Base-by-base conservation (phyloP, 2,888 invertebrate genomes). In the Tenthredo notha region DNA sequence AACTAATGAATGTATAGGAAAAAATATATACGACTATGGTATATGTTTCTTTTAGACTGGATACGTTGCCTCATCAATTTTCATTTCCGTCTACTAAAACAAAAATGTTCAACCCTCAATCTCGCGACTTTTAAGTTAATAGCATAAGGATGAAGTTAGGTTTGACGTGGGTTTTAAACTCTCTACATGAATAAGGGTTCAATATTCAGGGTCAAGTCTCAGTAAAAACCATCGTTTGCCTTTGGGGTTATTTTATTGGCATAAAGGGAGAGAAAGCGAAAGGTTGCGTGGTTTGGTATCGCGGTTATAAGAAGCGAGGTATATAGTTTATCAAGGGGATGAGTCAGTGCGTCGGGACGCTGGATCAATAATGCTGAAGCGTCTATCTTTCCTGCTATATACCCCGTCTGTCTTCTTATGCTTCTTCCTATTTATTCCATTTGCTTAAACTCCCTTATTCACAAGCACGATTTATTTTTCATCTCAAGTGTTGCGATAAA, bases 311-410 rank as follows among this genome's bases (percentile, higher is more conserved):
- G 18, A 40, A 40, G 37, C n/a, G 37, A n/a, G n/a, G 70, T n/a
- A n/a, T 33, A 70, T 15, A 74, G n/a, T 74, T 43, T n/a, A 43
- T 40, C 40, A 43, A 43, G 25, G 82, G 82, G 70, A 83, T 83
- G 83, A 83, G 83, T 83, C 83, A 65, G 83, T 70, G 83, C 67
- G 83, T 83, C 83, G 67, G 70, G 70, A 65, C 83, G 83, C 47
- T 21, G 47, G 83, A 83, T 83, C 83, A 83, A 83, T 83, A 83
- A 50, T 10, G 29, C 15, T 18, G 29, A 25, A 50, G 54, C 77
- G 77, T 77, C 47, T 77, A 54, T 77, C 47, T 77, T 77, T 77
- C n/a, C 29, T 50, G n/a, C 10, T 50, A 18, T 50, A 7, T 18
- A 21, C 47, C 50, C 4, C 15, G 10, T 25, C 29, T n/a, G 10